Base-by-base conservation (phyloP, 2,888 invertebrate species). In the Gibbula magus region DNA sequence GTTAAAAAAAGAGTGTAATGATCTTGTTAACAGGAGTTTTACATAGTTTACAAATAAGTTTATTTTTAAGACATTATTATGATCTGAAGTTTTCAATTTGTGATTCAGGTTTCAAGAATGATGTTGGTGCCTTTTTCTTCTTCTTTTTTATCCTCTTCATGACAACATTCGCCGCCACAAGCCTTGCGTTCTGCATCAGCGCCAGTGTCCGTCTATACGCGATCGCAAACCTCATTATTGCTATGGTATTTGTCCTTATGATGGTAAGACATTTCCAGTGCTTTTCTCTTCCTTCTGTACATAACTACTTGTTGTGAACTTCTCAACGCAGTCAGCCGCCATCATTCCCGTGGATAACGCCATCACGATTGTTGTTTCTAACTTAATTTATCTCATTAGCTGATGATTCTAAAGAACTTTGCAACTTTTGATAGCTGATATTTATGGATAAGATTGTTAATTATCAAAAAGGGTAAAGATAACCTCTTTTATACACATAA, bases 201-300 rank as follows among this genome's bases (percentile, higher is more conserved):
- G 91, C 92, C 13, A 83, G 86, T 20, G 89, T 92, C 32, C 81
- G 86, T 45, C 90, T 91, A 25, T 90, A 91, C 83, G 91, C 91
- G 73, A 84, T 92, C 7, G 92, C 92, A 66, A 92, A 91, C 83
- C 83, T 92, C 5, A 85, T 89, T 51, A 88, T 91, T 75, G 91
- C 91, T 13, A 85, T 92, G 77, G 74, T 78, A 77, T 92, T 89
- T 83, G 92, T 92, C 13, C 88, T 92, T 79, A 92, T 92, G 92
- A 92, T 92, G 92, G 91, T 92, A 82, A 84, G 89, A 82, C 13
- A 51, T 16, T 20, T 80, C 52, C 18, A 18, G 20, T 39, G 7
- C 8, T n/a, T 5, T 18, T 7, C n/a, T 18, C 25, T 56, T 25
- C 7, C 7, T 56, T 20, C 13, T 52, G 52, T 10, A n/a, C 7